These are phyloP conservation scores for Parauchenoglanis punctatus DNA, from an alignment of 2,797 vertebrate genomes.

Conservation along the genomic window DNA sequence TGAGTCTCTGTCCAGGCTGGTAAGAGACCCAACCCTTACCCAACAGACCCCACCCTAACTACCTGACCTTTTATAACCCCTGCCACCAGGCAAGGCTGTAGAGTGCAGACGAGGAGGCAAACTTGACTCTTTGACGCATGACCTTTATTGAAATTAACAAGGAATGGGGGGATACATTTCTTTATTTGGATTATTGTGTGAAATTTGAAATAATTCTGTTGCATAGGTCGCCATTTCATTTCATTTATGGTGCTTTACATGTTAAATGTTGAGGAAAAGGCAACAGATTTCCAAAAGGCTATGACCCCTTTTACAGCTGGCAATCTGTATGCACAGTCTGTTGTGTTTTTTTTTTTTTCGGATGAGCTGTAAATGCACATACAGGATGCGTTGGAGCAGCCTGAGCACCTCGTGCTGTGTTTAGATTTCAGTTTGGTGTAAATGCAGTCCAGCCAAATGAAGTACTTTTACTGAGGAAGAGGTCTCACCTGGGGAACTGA, in stretches of 20 bases:
- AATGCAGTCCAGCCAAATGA: conserved; percentile 27
- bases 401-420: conserved; percentile 35
- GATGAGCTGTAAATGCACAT: conserved; percentile 25
- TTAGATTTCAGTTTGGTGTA: conserved; percentile 44
- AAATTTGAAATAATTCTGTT: conserved; percentile 5
- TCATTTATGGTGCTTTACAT: not conserved
- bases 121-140: not conserved
- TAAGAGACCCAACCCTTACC: conserved; percentile 78
- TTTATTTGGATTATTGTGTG: conserved; percentile 1
- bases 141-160: not conserved
- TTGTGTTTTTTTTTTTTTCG: not conserved
- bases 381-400: conserved; percentile 6
- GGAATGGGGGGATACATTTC: not conserved
- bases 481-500: conserved; percentile 31
- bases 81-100: conserved; percentile 53
- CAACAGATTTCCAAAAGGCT: conserved; percentile 10
- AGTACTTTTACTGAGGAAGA: conserved; percentile 30
- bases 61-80: conserved; percentile 26
- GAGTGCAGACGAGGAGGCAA: conserved; percentile 38
- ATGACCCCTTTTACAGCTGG: conserved; percentile 37
- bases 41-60: conserved; percentile 55
- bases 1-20: conserved; percentile 93
- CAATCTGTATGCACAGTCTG: conserved; percentile 17
- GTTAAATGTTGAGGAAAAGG: not conserved
- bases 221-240: not conserved